Percentiles rank a stretch among this genome's conserved stretches.
phyloP scores from a whole-genome alignment of 2,113 vertebrate genomes.

The Sprattus sprattus region DNA sequence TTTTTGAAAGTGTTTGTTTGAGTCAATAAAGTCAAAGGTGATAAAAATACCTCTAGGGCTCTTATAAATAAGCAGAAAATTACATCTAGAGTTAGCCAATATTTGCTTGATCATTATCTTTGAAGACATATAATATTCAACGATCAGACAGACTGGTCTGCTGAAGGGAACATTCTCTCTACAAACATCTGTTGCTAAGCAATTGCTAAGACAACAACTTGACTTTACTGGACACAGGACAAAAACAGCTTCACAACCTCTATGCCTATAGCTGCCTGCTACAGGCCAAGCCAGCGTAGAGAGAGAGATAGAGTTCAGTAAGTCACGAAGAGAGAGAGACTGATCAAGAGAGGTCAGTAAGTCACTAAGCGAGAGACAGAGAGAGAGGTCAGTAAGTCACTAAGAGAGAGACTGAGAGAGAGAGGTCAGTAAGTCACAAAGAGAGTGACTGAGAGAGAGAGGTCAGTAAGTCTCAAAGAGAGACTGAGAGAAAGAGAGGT shows the following conservation, averaged over 20 bases:
- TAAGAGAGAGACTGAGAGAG: not conserved
- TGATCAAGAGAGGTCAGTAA: not conserved
- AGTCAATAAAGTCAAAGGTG: not conserved
- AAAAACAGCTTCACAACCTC: not conserved
- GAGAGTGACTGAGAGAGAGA: too few relatives aligned
- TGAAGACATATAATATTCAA: not conserved
- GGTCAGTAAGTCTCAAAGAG: too few relatives aligned
- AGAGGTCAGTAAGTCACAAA: not conserved
- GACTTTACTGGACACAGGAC: slow-evolving; percentile 13
- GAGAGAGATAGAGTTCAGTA: not conserved
- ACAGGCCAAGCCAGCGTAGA: not conserved
- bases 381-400: not conserved
- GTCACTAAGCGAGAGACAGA: not conserved
- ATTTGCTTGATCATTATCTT: not conserved
- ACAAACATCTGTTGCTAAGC: not conserved
- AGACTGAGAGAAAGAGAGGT: too few relatives aligned
- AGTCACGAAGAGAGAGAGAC: not conserved
- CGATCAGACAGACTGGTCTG: not conserved
- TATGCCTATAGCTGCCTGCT: not conserved
- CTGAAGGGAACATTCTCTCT: not conserved
- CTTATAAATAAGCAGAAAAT: not conserved
- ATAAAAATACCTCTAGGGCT: not conserved
- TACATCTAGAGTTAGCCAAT: not conserved
- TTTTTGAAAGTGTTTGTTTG: not conserved
- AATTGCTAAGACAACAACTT: not conserved